Conservation (phyloP, 1,140 invertebrate genomes). For the Megalonaias nervosa region DNA sequence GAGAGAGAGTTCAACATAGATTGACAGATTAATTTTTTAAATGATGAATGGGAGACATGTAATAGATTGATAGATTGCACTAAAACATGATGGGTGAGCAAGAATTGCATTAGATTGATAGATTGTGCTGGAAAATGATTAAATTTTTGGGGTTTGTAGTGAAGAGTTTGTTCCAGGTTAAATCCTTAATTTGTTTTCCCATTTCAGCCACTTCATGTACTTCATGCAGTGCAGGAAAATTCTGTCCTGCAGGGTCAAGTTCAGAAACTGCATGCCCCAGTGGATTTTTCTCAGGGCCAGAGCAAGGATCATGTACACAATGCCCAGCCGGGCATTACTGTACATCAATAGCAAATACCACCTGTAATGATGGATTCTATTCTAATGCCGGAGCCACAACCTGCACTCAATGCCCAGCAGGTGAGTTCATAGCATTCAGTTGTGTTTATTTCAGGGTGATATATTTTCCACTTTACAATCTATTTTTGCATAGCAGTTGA, state of each 20-base stretch:
- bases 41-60: too few relatives aligned
- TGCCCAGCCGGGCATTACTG: slow-evolving; percentile 62
- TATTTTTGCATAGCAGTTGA: too few relatives aligned
- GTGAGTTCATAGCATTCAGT: background rate
- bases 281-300: slow-evolving; percentile 60
- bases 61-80: too few relatives aligned
- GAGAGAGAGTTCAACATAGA: too few relatives aligned
- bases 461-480: too few relatives aligned
- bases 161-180: slow-evolving; percentile 21
- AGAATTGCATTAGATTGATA: too few relatives aligned
- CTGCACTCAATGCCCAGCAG: slow-evolving; percentile 22
- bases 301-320: slow-evolving; percentile 43
- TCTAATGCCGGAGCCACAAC: slow-evolving; percentile 47
- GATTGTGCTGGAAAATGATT: slow-evolving; percentile 22
- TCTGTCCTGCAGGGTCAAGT: slow-evolving; percentile 54
- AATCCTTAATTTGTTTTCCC: slow-evolving; percentile 1
- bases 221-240: slow-evolving; percentile 55
- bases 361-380: slow-evolving; percentile 30
- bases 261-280: slow-evolving; percentile 38
- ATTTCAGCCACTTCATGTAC: slow-evolving; percentile 44
- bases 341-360: slow-evolving; percentile 40
- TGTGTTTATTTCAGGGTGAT: too few relatives aligned
- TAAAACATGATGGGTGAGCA: too few relatives aligned
- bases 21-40: too few relatives aligned
- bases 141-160: slow-evolving; percentile 39